Conservation (phyloP, 2,113 vertebrate species). For the Lonchura striata region DNA sequence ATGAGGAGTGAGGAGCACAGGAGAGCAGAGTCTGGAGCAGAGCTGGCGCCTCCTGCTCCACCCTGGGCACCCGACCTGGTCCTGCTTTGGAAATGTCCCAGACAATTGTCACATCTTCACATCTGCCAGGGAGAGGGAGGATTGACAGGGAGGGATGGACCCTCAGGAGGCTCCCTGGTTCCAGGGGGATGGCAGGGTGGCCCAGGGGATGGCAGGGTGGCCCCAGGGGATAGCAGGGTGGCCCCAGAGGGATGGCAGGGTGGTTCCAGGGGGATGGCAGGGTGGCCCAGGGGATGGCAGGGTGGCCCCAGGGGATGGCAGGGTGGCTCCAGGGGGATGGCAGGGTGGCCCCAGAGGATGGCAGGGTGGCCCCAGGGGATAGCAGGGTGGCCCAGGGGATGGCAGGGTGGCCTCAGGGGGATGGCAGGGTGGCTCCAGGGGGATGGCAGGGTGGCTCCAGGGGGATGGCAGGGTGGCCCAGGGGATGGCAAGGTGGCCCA, state of each 20-base stretch:
- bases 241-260: too few relatives aligned
- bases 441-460: background rate
- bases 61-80: accelerated
- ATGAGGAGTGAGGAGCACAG: background rate
- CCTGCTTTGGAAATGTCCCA: background rate
- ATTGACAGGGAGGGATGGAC: accelerated
- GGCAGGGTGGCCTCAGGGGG: too few relatives aligned
- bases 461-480: background rate
- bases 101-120: background rate
- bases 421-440: background rate
- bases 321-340: too few relatives aligned
- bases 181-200: accelerated
- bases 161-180: background rate
- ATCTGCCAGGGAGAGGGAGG: accelerated
- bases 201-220: too few relatives aligned
- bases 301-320: too few relatives aligned
- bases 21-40: background rate
- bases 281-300: too few relatives aligned
- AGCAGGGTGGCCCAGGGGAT: too few relatives aligned
- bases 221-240: background rate
- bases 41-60: background rate
- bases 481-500: background rate
- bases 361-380: too few relatives aligned
- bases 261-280: too few relatives aligned
- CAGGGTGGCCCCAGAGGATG: too few relatives aligned